phyloP scores from a whole-genome alignment of 2,113 vertebrate species.

The Ceuthmochares aereus region DNA sequence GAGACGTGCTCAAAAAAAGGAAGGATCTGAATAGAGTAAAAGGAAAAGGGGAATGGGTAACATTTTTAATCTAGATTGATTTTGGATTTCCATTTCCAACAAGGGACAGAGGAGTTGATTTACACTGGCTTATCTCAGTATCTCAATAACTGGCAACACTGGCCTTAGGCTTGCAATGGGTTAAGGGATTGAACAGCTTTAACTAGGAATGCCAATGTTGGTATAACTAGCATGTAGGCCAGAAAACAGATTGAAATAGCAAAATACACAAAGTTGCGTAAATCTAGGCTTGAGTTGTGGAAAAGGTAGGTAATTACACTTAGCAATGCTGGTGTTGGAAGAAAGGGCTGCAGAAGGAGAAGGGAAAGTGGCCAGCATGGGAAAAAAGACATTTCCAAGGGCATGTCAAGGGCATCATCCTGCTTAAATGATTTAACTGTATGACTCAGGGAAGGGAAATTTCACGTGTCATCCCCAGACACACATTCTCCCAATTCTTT shows the following conservation, averaged over 20 bases:
- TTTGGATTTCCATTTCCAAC: background rate
- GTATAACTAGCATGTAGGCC: background rate
- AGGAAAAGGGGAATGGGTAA: background rate
- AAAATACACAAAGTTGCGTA: background rate
- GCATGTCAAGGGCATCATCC: background rate
- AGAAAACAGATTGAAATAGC: background rate
- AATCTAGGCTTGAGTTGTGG: background rate
- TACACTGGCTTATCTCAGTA: background rate
- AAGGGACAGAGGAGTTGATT: background rate
- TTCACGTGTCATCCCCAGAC: background rate
- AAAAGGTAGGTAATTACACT: background rate
- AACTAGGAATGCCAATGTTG: background rate
- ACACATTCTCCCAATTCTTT: background rate
- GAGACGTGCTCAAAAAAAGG: background rate
- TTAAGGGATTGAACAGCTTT: background rate
- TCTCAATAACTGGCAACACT: background rate
- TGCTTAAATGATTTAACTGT: background rate
- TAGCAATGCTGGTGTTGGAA: background rate
- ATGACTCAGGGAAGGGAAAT: background rate
- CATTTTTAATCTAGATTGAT: background rate
- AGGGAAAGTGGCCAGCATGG: background rate
- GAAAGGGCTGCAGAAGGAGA: background rate
- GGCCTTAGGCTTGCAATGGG: background rate
- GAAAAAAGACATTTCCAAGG: background rate
- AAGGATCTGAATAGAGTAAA: background rate